Base-by-base conservation (phyloP, 2,797 vertebrate genomes). In the Pelodytes ibericus region DNA sequence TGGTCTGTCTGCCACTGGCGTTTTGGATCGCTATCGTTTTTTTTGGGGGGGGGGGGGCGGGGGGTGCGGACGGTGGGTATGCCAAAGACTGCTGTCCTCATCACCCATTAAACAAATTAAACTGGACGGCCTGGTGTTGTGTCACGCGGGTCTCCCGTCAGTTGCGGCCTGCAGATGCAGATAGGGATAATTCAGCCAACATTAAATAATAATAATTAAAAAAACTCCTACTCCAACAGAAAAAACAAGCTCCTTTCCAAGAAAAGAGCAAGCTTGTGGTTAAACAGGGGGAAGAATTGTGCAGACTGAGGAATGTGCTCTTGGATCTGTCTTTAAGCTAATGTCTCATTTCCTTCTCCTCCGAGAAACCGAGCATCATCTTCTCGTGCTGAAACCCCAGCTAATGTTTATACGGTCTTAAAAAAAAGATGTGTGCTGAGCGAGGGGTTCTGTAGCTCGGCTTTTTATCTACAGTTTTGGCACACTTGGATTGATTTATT, bases 261-360 rank as follows among this genome's bases (percentile, higher is more conserved):
- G 63, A 60, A n/a, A 61, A 60, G 66, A 66, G 67, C 60, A 58
- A 31, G 24, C 62, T 78, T 78, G 75, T 72, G 75, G 75, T 78
- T 65, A 29, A 66, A 31, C 63, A 9, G 26, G 20, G 58, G 56
- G 39, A 78, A 72, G 41, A 72, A 56, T 39, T 27, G 62, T 56
- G 36, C 56, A 66, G 60, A 67, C 69, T 49, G 51, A 66, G 68
- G 75, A 77, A 78, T 78, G 75, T 72, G 62, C 6, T 64, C 53
- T 26, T 77, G 67, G 74, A 71, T 71, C 25, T 22, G 25, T 60
- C 26, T 33, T 33, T 33, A 22, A 71, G 33, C 18, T 11, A 58
- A 6, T 8, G 39, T 39, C 25, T 47, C 9, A 7, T 24, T 56
- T 36, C 41, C 33, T 61, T 61, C 39, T 16, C 25, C 24, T 47